Base-by-base conservation (phyloP, 1,140 invertebrate species). In the Venustaconcha ellipsiformis region DNA sequence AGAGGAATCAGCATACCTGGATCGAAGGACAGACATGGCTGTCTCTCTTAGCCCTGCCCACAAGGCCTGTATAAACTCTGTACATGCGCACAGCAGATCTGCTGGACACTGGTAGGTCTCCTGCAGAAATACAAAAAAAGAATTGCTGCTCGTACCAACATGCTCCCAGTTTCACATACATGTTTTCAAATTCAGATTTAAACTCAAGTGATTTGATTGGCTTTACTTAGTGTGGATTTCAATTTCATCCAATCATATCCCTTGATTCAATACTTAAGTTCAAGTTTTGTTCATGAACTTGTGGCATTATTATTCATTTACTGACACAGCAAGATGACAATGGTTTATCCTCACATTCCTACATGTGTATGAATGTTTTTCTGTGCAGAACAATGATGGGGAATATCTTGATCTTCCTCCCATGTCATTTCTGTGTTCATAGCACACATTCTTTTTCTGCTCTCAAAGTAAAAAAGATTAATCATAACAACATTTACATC, bases 51-150 rank as follows among this genome's bases (percentile, higher is more conserved):
- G 68, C 3, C 88, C 88, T 2, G 79, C 74, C 90, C 90, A 91
- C 15, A 91, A 77, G 30, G 89, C 84, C 70, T 89, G 86, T 55
- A 91, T 82, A 73, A 91, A 88, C 72, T 90, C 88, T 14, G 89
- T 80, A 68, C 85, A 82, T 26, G 88, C 86, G 82, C 84, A 84
- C 74, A 90, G 82, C 58, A 91, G 81, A 59, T 88, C 84, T 37
- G 83, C 80, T 11, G 88, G 89, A 82, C 88, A 89, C 58, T 82
- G 76, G 74, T 88, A 87, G 17, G 81, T 82, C 23, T 81, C 79
- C 83, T 83, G 73, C 4, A 70, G 67, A 13, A 67, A 55, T 48
- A 48, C 6, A 6, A 48, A 48, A 48, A 8, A 11, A 48, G 37
- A 48, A 48, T 48, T 48, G 11, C 8, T 48, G 37, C 37, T 11